Base-by-base conservation (phyloP, 2,797 vertebrate genomes). In the Ceyx erithaca region DNA sequence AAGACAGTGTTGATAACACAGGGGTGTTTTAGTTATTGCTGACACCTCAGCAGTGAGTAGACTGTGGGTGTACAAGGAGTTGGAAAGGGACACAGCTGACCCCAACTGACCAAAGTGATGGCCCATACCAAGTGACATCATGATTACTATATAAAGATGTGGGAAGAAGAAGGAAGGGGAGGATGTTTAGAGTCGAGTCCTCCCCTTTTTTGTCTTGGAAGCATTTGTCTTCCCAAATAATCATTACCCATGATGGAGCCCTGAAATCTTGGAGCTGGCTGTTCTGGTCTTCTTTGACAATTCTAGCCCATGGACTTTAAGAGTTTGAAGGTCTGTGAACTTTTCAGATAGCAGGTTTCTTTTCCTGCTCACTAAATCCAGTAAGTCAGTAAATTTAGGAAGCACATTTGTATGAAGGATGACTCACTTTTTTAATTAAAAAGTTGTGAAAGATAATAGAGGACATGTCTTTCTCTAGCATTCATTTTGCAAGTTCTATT, bases 361-460 rank as follows among this genome's bases (percentile, higher is more conserved):
- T 89, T 84, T 85, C 69, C 61, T 92, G 55, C 72, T 89, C 23
- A n/a, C 70, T 82, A 87, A 82, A 79, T 79, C 26, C 64, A 85
- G 28, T 58, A 46, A 91, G 81, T 87, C 84, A 67, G 48, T 90
- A 93, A 94, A 96, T 92, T 80, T 86, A 51, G 40, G 37, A 93
- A 87, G 45, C 33, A 71, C 7, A 2, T 84, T 93, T 90, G 77
- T 51, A 77, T 92, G 85, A 92, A 93, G 45, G 31, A 82, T 96
- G 87, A 95, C 76, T 95, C 89, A 92, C 41, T 51, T 79, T 92
- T 96, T 94, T 70, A 96, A 92, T 96, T 94, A 63, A 95, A 94
- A 94, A 69, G 25, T 63, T 93, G 92, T 91, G 91, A 95, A 89
- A 93, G 84, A 72, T 75, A 92, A 49, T 63, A 63, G 69, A 85